A percentile compares a stretch with the other conserved stretches of the same genome.
phyloP scores from a whole-genome alignment of 1,140 invertebrate genomes.

The Gyrodactylus bullatarudis region DNA sequence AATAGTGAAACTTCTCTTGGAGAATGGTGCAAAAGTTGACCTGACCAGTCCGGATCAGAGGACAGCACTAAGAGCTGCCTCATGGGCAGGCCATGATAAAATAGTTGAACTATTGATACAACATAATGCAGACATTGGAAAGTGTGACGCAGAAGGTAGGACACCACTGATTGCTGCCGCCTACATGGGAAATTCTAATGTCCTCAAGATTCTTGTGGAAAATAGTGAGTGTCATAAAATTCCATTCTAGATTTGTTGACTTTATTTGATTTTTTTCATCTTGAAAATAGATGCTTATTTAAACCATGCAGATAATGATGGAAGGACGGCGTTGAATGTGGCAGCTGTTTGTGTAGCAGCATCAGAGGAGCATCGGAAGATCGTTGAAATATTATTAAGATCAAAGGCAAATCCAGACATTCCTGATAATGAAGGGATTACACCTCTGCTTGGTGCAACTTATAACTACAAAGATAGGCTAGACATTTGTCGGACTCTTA shows the following conservation, averaged over 20 bases:
- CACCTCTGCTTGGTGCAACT: neutral
- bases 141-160: slow-evolving; percentile 37
- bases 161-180: slow-evolving; percentile 26
- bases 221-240: slow-evolving; percentile 18
- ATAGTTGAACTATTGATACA: slow-evolving; percentile 15
- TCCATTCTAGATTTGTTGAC: too few relatives aligned
- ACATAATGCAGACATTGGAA: slow-evolving; percentile 15
- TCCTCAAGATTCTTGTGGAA: slow-evolving; percentile 19
- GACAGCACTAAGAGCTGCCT: slow-evolving; percentile 21
- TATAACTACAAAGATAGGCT: slow-evolving; percentile 9
- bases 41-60: neutral
- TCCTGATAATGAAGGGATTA: slow-evolving; percentile 3
- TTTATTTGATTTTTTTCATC: neutral
- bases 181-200: slow-evolving; percentile 25
- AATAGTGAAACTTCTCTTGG: slow-evolving; percentile 34
- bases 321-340: slow-evolving; percentile 58
- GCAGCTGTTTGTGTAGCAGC: slow-evolving; percentile 26
- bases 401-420: neutral
- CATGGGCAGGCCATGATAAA: slow-evolving; percentile 25
- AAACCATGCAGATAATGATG: slow-evolving; percentile 43
- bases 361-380: slow-evolving; percentile 16
- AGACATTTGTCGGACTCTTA: slow-evolving; percentile 39
- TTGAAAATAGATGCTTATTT: neutral
- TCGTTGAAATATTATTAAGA: slow-evolving; percentile 12
- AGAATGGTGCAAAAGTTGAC: slow-evolving; percentile 17